phyloP scores from a whole-genome alignment of 2,797 vertebrate species.

The Peromyscus melanophrys region DNA sequence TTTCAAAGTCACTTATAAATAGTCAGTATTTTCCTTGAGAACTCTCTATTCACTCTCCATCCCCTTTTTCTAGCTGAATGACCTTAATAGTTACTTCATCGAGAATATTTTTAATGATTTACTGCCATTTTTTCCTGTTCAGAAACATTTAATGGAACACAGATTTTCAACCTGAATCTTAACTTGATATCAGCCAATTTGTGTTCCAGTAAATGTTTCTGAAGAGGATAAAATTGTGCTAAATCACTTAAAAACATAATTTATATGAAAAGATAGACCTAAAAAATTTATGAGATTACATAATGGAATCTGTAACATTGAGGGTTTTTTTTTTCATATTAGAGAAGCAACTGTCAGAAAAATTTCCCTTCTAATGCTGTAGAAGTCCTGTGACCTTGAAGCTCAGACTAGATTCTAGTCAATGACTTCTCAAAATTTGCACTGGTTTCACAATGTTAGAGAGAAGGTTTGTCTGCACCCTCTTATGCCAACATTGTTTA shows the following conservation, averaged over 20 bases:
- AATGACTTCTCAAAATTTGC: neutral
- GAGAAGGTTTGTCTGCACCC: neutral
- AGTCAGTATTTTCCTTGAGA: neutral
- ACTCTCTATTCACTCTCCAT: neutral
- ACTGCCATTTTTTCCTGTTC: neutral
- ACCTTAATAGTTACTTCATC: neutral
- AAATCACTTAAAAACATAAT: conserved; percentile 29
- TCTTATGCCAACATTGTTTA: neutral
- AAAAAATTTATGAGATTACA: conserved; percentile 21
- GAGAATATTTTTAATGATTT: conserved; percentile 29
- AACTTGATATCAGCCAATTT: conserved; percentile 4
- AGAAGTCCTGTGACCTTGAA: conserved; percentile 20
- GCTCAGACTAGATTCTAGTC: neutral
- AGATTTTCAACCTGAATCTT: conserved; percentile 31
- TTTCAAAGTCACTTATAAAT: neutral
- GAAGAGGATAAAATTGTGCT: neutral
- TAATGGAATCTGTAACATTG: neutral
- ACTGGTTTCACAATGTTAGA: neutral
- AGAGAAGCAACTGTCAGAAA: conserved; percentile 14
- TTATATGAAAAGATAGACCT: conserved; percentile 15
- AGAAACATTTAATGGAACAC: conserved; percentile 48
- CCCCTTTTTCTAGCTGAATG: neutral
- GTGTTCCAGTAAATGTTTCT: conserved; percentile 48
- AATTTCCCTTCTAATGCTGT: neutral
- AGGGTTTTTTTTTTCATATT: conserved; percentile 33